A percentile compares a stretch with the other conserved stretches of the same genome.
Evolutionary conservation across 2,797 vertebrate species (phyloP).

Genomic region (Myiotriccus ornatus): DNA sequence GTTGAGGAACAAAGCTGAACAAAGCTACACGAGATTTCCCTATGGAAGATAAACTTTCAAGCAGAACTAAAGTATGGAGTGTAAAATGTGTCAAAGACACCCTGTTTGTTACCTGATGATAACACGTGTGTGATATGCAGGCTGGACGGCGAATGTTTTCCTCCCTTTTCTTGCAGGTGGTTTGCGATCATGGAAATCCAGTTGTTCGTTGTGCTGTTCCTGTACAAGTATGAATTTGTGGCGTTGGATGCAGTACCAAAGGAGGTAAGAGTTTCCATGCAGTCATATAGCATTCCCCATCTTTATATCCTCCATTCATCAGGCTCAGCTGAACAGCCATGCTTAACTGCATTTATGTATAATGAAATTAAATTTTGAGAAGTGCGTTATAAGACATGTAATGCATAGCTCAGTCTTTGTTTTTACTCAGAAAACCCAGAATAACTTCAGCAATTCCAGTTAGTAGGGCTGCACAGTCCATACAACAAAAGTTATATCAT

Average conservation of each 20-base stretch:
- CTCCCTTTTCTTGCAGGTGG: slow-evolving; percentile 72
- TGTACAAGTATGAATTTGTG: slow-evolving; percentile 79
- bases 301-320: not conserved
- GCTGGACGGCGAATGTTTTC: not conserved
- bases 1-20: not conserved
- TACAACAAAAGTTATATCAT: not conserved
- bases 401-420: rapidly evolving
- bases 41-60: not conserved
- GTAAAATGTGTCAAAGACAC: not conserved
- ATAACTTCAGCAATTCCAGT: not conserved
- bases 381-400: not conserved
- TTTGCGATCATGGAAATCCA: slow-evolving; percentile 81
- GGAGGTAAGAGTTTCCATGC: slow-evolving; percentile 66
- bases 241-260: slow-evolving; percentile 79
- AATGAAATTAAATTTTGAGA: not conserved
- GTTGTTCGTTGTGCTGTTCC: slow-evolving; percentile 71
- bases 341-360: not conserved
- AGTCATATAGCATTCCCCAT: not conserved
- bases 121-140: no score
- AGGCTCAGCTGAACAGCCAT: not conserved
- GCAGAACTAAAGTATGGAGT: not conserved
- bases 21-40: not conserved
- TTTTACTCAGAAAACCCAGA: not conserved
- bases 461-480: not conserved
- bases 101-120: not conserved